Evolutionary conservation across 2,113 vertebrate species (phyloP), one percentile per base, ranked within the genome.

Genomic region (Trichomycterus rosablanca): DNA sequence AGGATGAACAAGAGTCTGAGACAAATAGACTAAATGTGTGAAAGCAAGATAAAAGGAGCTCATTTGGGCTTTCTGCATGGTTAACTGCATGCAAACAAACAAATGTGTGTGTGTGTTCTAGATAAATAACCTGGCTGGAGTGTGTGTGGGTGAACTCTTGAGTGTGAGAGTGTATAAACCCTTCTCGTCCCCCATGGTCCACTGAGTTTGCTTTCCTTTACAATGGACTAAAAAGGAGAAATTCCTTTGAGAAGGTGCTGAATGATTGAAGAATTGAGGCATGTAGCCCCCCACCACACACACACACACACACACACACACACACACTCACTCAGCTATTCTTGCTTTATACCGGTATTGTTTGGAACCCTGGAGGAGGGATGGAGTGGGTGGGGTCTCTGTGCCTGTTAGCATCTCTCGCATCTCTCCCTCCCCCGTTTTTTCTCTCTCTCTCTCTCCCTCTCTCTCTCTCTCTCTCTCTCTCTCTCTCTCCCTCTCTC

Each of bases 401-500:
- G 26, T 61, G 61, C 44, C 37, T 54, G 57, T 40, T n/a, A 59
- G 51, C 58, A 63, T 73, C 62, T 67, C 64, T 51, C 51, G 53
- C 19, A 68, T 67, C 70, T 63, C 70, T 75, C 81, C 80, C 82
- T 79, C 84, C 82, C 81, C 77, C 82, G 1, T 23, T 64, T 57
- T 63, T 44, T 62, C 58, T 60, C 46, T 69, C 64, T 52, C 67
- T 51, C 57, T 50, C 44, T 63, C 62, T 39, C 44, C 56, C 62
- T 39, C 60, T 59, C 60, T 61, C 72, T 56, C 67, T 49, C 59
- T 18, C 50, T 50, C 61, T 26, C 77, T 51, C 54, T 15, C 69
- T 63, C 57, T 14, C 65, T 69, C 76, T 63, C 71, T 58, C 73
- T 43, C 44, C 18, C 49, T 39, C 58, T 32, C 30, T 32, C 64